Evolutionary conservation across 2,797 vertebrate species (phyloP), one percentile per base, ranked within the genome.

Genomic region (Erpetoichthys calabaricus): DNA sequence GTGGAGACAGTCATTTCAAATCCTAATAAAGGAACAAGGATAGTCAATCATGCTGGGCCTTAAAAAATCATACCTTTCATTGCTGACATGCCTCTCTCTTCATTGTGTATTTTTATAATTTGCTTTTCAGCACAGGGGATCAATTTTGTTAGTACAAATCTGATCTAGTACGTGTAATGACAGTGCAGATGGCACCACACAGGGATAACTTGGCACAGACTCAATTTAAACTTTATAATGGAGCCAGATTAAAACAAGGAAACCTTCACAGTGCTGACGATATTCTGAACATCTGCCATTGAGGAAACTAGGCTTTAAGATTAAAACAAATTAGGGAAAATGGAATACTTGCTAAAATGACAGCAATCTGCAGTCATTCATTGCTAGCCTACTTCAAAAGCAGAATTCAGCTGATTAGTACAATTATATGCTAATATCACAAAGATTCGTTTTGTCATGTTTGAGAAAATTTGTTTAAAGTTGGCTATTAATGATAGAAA

Each of bases 181-280:
- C 45, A 45, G 52, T 50, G 42, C 47, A 50, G 56, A 53, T 58
- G 10, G 43, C 41, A 53, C 41, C 46, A 46, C 41, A 10, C n/a
- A 4, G 47, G 43, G 56, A 49, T 3, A 41, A 44, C 56, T 41
- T 58, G 52, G 60, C 60, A 58, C 51, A 54, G 45, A 8, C 45
- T 55, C 46, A 62, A 62, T 54, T 6, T 57, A 8, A 62, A 50
- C 51, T 55, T 45, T 42, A 57, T 58, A 58, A 58, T 45, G 45
- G 8, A 25, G 8, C 49, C 56, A 47, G 43, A 61, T 61, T 61
- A 61, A 60, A 53, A 56, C 41, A 57, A 56, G 42, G 42, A 60
- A 46, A 56, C 50, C 57, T 53, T 44, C 10, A 9, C 4, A 10
- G n/a, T 4, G 44, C 43, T 51, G 57, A 42, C 8, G 49, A 50